These are phyloP conservation scores for Hemibagrus wyckioides DNA, from an alignment of 2,113 vertebrate genomes.

Conservation along the genomic window DNA sequence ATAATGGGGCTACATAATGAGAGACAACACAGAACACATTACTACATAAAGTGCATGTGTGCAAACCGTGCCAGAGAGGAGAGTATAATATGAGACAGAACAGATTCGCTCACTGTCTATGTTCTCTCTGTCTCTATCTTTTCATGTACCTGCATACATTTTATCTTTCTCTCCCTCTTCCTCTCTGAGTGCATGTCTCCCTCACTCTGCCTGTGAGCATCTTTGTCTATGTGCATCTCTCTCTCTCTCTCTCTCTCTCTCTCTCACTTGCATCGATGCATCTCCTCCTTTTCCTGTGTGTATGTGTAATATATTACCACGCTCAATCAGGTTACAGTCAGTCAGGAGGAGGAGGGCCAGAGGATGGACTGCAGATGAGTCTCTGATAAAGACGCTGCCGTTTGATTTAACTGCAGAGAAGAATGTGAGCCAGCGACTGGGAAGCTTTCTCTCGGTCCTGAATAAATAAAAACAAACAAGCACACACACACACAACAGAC, in stretches of 20 bases:
- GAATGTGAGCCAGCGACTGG: slow-evolving; percentile 92
- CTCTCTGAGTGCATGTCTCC: background rate
- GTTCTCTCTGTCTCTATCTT: background rate
- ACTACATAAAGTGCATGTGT: background rate
- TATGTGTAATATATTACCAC: slow-evolving; percentile 67
- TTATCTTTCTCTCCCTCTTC: background rate
- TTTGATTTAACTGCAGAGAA: slow-evolving; percentile 90
- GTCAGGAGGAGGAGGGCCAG: slow-evolving; percentile 89
- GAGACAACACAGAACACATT: no score
- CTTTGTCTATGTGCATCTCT: background rate
- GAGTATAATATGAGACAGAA: no score
- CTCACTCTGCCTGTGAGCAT: background rate
- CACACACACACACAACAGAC: background rate
- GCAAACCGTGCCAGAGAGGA: no score
- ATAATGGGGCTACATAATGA: no score
- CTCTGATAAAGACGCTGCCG: slow-evolving; percentile 85
- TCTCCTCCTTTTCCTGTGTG: slow-evolving; percentile 37
- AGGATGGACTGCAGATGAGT: slow-evolving; percentile 89
- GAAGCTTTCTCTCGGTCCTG: slow-evolving; percentile 79
- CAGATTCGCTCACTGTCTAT: background rate
- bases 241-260: background rate
- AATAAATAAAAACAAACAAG: background rate
- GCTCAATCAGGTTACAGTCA: slow-evolving; percentile 82
- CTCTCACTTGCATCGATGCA: background rate
- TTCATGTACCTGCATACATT: no score